Evolutionary conservation across 2,888 invertebrate species (phyloP), one percentile per base, ranked within the genome.

Genomic region (Pammene aurita): DNA sequence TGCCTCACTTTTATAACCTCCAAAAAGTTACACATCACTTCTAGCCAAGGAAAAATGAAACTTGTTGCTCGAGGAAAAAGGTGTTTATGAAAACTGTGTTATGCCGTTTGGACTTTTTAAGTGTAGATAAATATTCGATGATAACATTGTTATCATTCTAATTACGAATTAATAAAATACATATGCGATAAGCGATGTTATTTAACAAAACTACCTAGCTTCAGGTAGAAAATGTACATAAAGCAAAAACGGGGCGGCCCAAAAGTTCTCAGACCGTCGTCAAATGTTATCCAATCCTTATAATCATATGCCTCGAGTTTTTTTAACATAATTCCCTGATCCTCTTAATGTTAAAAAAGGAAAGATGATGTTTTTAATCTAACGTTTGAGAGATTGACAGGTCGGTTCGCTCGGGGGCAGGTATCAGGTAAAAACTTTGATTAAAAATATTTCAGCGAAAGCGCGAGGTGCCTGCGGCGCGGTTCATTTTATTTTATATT

Each of bases 371-470:
- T 90, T 92, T 92, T 92, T 92, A 92, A 92, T 91, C 88, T 90
- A 88, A 89, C 87, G 85, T 91, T 91, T 88, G 89, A 86, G 80
- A 90, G 92, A 92, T 90, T 92, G 92, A 92, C 92, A 92, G 92
- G 89, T 90, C 85, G 90, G 90, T 86, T 82, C 81, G 84, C 82
- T 80, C 81, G 76, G 77, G 74, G 80, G 81, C 82, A 75, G 76
- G 77, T 81, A 84, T 84, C 92, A 91, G 92, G 92, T 92, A 90
- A 87, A 88, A 88, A 86, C 82, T 87, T 90, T 92, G 91, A 91
- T 92, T 92, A 91, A 90, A 90, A 90, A 90, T 89, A 87, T 90
- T 91, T 90, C 89, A 90, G 91, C 90, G 83, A 89, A 88, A 84
- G 84, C 80, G 75, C 76, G 73, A 54, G 58, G 62, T 14, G 60